phyloP scores from a whole-genome alignment of 2,888 invertebrate genomes.

The Synanthedon myopaeformis region DNA sequence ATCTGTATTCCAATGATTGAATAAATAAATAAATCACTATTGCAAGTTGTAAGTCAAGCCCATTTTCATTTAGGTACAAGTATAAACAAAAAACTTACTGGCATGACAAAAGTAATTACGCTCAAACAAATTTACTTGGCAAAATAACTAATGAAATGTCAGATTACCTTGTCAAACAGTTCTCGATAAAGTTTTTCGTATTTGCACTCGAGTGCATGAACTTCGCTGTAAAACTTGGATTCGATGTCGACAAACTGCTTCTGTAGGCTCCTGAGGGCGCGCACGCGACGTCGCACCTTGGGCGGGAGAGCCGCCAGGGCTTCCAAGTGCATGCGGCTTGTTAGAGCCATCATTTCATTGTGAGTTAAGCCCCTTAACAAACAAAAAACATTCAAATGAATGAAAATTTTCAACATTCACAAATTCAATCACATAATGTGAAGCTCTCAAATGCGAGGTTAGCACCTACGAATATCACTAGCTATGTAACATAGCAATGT shows the following conservation, averaged over 20 bases:
- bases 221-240: conserved; percentile 92
- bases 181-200: conserved; percentile 85
- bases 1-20: no score
- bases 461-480: no score
- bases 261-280: conserved; percentile 89
- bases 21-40: not conserved
- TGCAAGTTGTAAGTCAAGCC: not conserved
- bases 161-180: conserved; percentile 79
- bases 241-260: conserved; percentile 87
- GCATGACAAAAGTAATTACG: no score
- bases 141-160: not conserved
- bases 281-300: conserved; percentile 82
- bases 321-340: conserved; percentile 70
- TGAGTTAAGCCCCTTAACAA: conserved; percentile 48
- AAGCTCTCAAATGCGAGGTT: no score
- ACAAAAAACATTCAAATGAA: not conserved
- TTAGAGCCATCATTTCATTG: conserved; percentile 71
- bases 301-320: conserved; percentile 76
- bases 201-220: conserved; percentile 92
- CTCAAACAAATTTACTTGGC: not conserved
- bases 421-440: no score
- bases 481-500: no score
- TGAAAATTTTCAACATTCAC: no score
- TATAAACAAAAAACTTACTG: not conserved
- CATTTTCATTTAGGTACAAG: not conserved